phyloP scores from a whole-genome alignment of 2,888 invertebrate species.

The Sericinus montela region DNA sequence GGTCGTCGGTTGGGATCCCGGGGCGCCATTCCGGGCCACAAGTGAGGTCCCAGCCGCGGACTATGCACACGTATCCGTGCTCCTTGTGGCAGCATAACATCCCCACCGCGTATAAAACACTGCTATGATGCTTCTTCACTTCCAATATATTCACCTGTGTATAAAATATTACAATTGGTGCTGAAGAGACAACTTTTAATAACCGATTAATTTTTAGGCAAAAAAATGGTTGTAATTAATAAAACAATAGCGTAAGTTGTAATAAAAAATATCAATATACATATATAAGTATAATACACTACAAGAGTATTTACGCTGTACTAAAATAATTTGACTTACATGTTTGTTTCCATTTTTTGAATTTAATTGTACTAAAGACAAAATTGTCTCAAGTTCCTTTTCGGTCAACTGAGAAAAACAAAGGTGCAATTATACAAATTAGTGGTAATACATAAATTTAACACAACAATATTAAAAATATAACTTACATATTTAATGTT shows the following conservation, averaged over 20 bases:
- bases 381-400: slow-evolving; percentile 3
- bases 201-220: no score
- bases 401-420: slow-evolving; percentile 10
- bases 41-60: slow-evolving; percentile 83
- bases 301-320: no score
- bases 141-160: slow-evolving; percentile 24
- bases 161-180: no score
- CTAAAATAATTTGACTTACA: not conserved
- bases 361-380: slow-evolving; percentile 1
- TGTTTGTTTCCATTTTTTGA: not conserved
- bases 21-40: slow-evolving; percentile 79
- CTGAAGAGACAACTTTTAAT: no score
- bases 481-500: slow-evolving; percentile 43
- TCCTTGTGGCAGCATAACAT: slow-evolving; percentile 84
- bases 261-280: no score
- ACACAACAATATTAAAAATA: not conserved
- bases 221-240: no score
- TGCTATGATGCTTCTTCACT: slow-evolving; percentile 30
- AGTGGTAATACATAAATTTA: not conserved
- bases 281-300: no score
- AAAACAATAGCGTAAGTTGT: no score
- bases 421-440: not conserved
- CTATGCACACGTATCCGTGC: slow-evolving; percentile 82
- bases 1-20: slow-evolving; percentile 62
- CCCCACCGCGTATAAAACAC: slow-evolving; percentile 81